phyloP scores from a whole-genome alignment of 2,888 invertebrate genomes.

The Gymnosoma rotundatum region DNA sequence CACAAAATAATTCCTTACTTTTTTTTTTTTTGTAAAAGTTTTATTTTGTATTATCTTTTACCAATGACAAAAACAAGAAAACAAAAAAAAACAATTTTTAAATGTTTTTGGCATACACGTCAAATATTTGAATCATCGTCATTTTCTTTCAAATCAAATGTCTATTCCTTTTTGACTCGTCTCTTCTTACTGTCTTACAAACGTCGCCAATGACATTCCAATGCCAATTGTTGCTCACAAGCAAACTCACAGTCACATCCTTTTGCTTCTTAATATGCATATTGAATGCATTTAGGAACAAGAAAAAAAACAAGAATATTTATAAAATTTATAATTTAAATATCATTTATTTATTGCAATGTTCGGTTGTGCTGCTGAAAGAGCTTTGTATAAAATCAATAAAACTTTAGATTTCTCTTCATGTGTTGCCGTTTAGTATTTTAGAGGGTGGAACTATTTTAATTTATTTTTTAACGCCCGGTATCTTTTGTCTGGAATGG shows the following conservation, averaged over 20 bases:
- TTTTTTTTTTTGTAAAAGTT: too few relatives aligned
- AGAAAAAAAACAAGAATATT: neutral
- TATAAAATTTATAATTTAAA: slow-evolving; percentile 29
- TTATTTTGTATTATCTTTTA: too few relatives aligned
- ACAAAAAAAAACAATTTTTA: neutral
- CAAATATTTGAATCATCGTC: slow-evolving; percentile 55
- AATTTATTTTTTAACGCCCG: slow-evolving; percentile 38
- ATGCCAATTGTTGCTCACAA: slow-evolving; percentile 31
- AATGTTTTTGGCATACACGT: slow-evolving; percentile 59
- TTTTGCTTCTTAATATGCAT: too few relatives aligned
- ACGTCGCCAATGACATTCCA: slow-evolving; percentile 44
- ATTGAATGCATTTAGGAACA: too few relatives aligned
- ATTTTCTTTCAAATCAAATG: slow-evolving; percentile 42
- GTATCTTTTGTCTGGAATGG: neutral
- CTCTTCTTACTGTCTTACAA: neutral
- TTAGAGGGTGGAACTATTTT: slow-evolving; percentile 18
- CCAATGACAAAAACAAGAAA: too few relatives aligned
- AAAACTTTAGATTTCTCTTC: neutral
- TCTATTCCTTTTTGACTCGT: slow-evolving; percentile 12
- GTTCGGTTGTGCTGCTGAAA: neutral
- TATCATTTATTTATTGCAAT: slow-evolving; percentile 38
- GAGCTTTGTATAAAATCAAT: neutral
- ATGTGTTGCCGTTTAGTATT: neutral
- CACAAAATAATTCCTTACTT: neutral
- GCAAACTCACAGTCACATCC: neutral